Percentiles rank a stretch among this genome's conserved stretches.
phyloP scores from a whole-genome alignment of 2,797 vertebrate genomes.

The Botia kubotai region DNA sequence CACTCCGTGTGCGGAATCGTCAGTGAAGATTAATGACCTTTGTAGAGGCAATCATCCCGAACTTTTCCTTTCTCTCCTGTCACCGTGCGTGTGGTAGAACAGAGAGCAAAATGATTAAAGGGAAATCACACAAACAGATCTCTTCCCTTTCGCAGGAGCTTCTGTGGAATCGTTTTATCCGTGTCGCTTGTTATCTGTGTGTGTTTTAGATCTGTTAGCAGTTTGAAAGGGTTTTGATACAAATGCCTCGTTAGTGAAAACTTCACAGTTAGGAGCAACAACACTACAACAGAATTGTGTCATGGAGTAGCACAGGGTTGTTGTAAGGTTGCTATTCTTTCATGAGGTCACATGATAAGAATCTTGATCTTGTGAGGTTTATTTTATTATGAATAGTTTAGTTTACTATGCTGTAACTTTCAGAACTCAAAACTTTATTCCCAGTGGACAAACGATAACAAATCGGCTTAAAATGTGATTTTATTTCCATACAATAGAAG shows the following conservation, averaged over 20 bases:
- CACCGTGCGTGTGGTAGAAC: constrained; percentile 26
- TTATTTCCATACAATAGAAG: too few relatives aligned
- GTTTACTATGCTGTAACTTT: constrained; percentile 3
- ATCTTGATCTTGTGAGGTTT: constrained; percentile 8
- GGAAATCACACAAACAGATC: constrained; percentile 16
- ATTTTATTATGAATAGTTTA: background rate
- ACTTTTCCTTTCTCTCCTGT: constrained; percentile 25
- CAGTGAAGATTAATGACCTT: constrained; percentile 48
- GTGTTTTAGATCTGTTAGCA: constrained; percentile 5
- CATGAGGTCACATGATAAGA: constrained; percentile 11
- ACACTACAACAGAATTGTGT: background rate
- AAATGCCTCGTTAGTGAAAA: constrained; percentile 4
- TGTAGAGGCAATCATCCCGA: constrained; percentile 45
- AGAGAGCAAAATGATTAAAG: constrained; percentile 39
- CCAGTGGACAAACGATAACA: background rate
- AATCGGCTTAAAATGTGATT: background rate
- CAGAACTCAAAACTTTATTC: background rate
- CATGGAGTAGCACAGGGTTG: background rate
- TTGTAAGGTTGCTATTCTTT: constrained; percentile 21
- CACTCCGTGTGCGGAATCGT: constrained; percentile 27
- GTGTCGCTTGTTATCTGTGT: background rate
- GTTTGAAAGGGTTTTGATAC: background rate
- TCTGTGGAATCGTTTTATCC: constrained; percentile 21
- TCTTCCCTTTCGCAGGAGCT: constrained; percentile 3
- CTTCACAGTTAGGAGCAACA: constrained; percentile 4